Evolutionary conservation across 2,113 vertebrate genomes (phyloP).

Genomic region (Dendropsophus ebraccatus): DNA sequence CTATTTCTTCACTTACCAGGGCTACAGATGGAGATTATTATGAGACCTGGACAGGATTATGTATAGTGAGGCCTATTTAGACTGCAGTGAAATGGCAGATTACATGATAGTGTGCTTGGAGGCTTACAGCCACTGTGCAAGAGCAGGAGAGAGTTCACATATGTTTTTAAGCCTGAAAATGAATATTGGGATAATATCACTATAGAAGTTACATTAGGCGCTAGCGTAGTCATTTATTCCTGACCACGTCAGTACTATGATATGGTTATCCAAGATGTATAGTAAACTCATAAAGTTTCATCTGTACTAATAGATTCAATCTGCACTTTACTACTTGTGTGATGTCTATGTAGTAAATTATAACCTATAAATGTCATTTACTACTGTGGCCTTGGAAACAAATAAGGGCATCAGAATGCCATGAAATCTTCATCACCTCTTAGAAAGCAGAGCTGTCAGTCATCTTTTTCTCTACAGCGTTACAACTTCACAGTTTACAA

Average conservation of each 20-base stretch:
- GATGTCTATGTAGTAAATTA: neutral
- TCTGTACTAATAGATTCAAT: neutral
- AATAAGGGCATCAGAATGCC: neutral
- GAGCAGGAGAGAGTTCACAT: neutral
- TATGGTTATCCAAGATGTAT: neutral
- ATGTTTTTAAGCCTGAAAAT: neutral
- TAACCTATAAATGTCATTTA: neutral
- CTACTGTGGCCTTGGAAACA: neutral
- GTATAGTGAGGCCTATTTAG: constrained; percentile 3
- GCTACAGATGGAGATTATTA: constrained; percentile 25
- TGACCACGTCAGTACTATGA: neutral
- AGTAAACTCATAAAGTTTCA: constrained; percentile 13
- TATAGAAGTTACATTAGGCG: neutral
- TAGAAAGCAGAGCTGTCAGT: neutral
- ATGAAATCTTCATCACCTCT: neutral
- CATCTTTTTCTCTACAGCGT: neutral
- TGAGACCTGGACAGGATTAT: constrained; percentile 24
- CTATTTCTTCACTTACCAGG: constrained; percentile 17
- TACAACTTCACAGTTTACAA: neutral
- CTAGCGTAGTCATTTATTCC: neutral
- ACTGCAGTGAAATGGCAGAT: constrained; percentile 11
- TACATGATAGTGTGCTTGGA: neutral
- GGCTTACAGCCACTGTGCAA: neutral
- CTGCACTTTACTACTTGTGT: neutral
- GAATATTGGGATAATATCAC: neutral